Evolutionary conservation across 92 coral and sea anemone genomes (phyloP).

Genomic region (Scolanthus callimorphus): DNA sequence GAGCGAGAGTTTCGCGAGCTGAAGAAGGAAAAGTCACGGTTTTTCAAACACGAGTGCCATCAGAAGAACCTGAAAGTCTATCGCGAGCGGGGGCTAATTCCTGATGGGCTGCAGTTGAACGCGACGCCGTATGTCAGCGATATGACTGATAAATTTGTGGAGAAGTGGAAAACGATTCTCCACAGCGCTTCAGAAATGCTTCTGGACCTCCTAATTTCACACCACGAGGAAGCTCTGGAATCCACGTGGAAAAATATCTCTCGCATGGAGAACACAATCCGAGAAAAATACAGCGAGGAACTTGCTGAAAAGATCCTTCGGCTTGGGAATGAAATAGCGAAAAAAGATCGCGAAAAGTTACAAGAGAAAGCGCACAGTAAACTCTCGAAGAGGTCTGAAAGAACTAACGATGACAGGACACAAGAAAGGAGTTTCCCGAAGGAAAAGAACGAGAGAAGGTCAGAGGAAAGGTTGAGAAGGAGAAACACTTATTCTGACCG

Average conservation of each 20-base stretch:
- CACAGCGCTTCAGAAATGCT: slow-evolving; percentile 32
- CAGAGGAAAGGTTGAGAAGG: background rate
- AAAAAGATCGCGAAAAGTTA: slow-evolving; percentile 23
- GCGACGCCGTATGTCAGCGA: slow-evolving; percentile 30
- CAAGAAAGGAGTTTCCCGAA: background rate
- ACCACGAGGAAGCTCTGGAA: slow-evolving; percentile 26
- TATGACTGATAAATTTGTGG: slow-evolving; percentile 18
- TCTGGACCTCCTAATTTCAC: slow-evolving; percentile 19
- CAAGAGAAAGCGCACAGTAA: slow-evolving; percentile 36
- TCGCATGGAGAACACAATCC: slow-evolving; percentile 13
- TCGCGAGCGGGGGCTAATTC: slow-evolving; percentile 25
- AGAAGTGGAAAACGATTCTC: slow-evolving; percentile 15
- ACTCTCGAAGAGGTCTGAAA: slow-evolving; percentile 18
- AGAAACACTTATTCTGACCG: background rate
- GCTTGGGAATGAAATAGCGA: slow-evolving; percentile 34
- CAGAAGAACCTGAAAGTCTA: slow-evolving; percentile 21
- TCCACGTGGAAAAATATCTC: slow-evolving; percentile 13
- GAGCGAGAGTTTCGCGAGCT: slow-evolving; percentile 29
- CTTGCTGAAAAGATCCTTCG: slow-evolving; percentile 12
- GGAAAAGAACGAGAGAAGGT: background rate
- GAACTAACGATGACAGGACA: background rate
- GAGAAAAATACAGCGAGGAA: slow-evolving; percentile 15
- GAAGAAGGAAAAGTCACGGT: slow-evolving; percentile 25
- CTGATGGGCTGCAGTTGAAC: slow-evolving; percentile 22
- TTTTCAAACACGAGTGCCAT: slow-evolving; percentile 32